phyloP scores from a whole-genome alignment of 2,797 vertebrate species.

The Phalloptychus januarius region DNA sequence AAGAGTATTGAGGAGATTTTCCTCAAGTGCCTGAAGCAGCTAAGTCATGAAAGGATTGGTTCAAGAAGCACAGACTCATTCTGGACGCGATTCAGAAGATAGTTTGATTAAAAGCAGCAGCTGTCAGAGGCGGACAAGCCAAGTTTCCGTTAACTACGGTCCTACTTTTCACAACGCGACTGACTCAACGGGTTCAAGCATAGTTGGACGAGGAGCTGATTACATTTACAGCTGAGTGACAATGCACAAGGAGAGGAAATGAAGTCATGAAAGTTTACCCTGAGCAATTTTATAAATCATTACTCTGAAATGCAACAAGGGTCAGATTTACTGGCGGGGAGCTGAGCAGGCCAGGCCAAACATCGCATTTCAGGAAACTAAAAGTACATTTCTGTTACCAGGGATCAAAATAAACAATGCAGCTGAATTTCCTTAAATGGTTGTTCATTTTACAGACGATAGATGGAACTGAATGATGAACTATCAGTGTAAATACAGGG shows the following conservation, averaged over 20 bases:
- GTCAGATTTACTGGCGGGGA: conserved; percentile 64
- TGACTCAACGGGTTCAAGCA: conserved; percentile 56
- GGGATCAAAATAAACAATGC: conserved; percentile 63
- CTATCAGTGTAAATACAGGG: conserved; percentile 49
- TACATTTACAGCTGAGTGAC: conserved; percentile 79
- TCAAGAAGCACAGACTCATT: conserved; percentile 64
- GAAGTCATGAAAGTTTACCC: conserved; percentile 79
- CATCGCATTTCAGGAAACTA: conserved; percentile 69
- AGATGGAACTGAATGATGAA: conserved; percentile 61
- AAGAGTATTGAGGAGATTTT: conserved; percentile 66
- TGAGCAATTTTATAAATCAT: conserved; percentile 74
- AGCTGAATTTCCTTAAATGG: conserved; percentile 61
- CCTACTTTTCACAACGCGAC: conserved; percentile 53
- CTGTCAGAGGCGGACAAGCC: conserved; percentile 72
- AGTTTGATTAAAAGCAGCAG: conserved; percentile 70
- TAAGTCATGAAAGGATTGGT: conserved; percentile 68
- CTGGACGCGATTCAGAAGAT: conserved; percentile 73
- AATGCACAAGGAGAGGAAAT: conserved; percentile 75
- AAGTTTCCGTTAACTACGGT: conserved; percentile 56
- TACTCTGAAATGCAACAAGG: conserved; percentile 59
- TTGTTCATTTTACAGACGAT: conserved; percentile 59
- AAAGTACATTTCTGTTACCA: conserved; percentile 60
- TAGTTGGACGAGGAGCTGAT: conserved; percentile 77
- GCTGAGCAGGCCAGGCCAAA: conserved; percentile 58
- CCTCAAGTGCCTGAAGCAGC: conserved; percentile 53